Percentiles rank a stretch among this genome's conserved stretches.
Evolutionary conservation across 2,797 vertebrate genomes (phyloP).

Genomic region (Leuciscus waleckii): DNA sequence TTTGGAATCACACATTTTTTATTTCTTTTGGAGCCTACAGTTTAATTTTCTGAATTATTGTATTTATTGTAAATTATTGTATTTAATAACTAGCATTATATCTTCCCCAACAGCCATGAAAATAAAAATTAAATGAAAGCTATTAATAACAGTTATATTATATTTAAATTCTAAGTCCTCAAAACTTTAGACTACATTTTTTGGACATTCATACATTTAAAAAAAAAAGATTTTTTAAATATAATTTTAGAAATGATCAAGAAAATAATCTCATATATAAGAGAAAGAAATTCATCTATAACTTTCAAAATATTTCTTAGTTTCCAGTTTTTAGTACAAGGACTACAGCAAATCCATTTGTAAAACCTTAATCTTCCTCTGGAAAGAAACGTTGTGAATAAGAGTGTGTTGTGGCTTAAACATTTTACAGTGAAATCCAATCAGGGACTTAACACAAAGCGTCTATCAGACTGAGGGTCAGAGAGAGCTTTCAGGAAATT

Average conservation of each 20-base stretch:
- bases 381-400: conserved; percentile 35
- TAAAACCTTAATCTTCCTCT: conserved; percentile 50
- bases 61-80: background rate
- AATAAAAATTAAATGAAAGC: background rate
- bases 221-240: too few relatives aligned
- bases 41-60: background rate
- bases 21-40: background rate
- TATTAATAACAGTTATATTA: too few relatives aligned
- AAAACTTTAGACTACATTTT: background rate
- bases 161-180: background rate
- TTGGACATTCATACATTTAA: background rate
- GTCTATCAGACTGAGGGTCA: conserved; percentile 7
- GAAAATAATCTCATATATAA: background rate
- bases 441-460: conserved; percentile 47
- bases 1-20: background rate
- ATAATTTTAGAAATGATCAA: background rate
- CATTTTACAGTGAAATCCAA: conserved; percentile 50
- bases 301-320: conserved; percentile 28
- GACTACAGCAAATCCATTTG: conserved; percentile 40
- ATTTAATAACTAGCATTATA: background rate
- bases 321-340: conserved; percentile 45
- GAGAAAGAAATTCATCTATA: background rate
- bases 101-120: background rate
- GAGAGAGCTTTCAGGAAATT: conserved; percentile 53
- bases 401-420: conserved; percentile 50